These are phyloP conservation scores for Carpatolechia fugitivella DNA, from an alignment of 2,888 invertebrate species.

Conservation along the genomic window DNA sequence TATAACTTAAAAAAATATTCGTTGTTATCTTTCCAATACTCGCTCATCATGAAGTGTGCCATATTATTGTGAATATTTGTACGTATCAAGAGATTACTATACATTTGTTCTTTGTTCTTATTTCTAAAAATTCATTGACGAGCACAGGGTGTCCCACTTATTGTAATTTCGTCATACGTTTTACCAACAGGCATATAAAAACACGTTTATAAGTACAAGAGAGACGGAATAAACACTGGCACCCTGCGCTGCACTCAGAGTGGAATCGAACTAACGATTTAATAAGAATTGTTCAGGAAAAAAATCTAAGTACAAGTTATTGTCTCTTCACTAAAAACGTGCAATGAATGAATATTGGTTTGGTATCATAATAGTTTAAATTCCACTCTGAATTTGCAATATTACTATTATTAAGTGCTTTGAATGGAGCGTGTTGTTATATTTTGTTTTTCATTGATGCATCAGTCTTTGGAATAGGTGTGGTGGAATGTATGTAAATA, in stretches of 20 bases:
- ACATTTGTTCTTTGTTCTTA: neutral
- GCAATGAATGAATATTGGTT: neutral
- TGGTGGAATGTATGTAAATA: slow-evolving; percentile 38
- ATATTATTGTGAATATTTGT: neutral
- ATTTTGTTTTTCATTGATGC: slow-evolving; percentile 21
- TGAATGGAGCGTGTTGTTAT: slow-evolving; percentile 3
- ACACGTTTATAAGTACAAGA: neutral
- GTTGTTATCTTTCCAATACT: no score
- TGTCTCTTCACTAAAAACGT: no score
- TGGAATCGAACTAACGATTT: neutral
- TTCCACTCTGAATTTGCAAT: neutral
- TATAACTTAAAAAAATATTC: no score
- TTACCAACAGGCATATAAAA: neutral
- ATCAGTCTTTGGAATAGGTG: slow-evolving; percentile 51
- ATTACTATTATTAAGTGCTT: slow-evolving; percentile 1
- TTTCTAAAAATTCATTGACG: slow-evolving; percentile 16
- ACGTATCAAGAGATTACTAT: neutral
- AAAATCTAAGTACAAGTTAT: no score
- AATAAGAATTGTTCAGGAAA: no score
- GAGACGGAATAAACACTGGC: neutral
- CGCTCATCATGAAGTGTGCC: slow-evolving; percentile 1
- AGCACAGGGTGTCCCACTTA: slow-evolving; percentile 22
- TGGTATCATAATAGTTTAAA: neutral
- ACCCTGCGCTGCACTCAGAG: slow-evolving; percentile 5
- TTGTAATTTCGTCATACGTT: neutral